A percentile compares a stretch with the other conserved stretches of the same genome.
These are phyloP conservation scores for Egretta garzetta DNA, from an alignment of 2,113 vertebrate genomes.

Conservation along the genomic window DNA sequence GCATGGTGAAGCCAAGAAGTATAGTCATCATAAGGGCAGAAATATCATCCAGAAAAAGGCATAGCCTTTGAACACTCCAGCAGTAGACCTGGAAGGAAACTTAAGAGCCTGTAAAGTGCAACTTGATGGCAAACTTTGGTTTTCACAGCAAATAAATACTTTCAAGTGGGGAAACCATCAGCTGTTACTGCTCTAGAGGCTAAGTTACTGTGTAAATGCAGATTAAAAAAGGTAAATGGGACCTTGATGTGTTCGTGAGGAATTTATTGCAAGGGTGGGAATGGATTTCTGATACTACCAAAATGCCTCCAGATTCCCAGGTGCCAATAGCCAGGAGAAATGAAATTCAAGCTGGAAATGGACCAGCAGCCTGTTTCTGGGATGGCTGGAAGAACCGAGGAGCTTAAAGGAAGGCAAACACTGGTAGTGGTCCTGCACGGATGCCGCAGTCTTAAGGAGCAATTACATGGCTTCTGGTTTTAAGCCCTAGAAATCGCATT, in stretches of 20 bases:
- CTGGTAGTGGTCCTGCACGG: background rate
- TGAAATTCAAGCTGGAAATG: background rate
- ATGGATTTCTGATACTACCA: background rate
- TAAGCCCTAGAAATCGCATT: background rate
- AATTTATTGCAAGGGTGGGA: background rate
- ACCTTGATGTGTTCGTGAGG: background rate
- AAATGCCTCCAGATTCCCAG: background rate
- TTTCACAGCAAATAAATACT: background rate
- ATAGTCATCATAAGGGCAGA: background rate
- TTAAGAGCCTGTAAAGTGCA: background rate
- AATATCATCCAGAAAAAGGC: background rate
- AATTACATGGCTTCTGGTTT: background rate
- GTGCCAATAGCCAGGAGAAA: background rate
- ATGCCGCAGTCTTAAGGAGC: background rate
- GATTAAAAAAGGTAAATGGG: background rate
- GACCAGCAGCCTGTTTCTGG: background rate
- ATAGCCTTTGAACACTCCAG: background rate
- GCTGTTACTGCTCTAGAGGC: background rate
- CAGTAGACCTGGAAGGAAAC: background rate
- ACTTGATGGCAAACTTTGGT: background rate
- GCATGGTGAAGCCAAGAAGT: accelerated
- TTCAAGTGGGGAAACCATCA: background rate
- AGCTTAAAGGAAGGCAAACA: background rate
- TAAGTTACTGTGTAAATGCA: background rate
- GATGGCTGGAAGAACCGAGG: background rate